Base-by-base conservation (phyloP, 2,113 vertebrate genomes). In the Oriolus oriolus region DNA sequence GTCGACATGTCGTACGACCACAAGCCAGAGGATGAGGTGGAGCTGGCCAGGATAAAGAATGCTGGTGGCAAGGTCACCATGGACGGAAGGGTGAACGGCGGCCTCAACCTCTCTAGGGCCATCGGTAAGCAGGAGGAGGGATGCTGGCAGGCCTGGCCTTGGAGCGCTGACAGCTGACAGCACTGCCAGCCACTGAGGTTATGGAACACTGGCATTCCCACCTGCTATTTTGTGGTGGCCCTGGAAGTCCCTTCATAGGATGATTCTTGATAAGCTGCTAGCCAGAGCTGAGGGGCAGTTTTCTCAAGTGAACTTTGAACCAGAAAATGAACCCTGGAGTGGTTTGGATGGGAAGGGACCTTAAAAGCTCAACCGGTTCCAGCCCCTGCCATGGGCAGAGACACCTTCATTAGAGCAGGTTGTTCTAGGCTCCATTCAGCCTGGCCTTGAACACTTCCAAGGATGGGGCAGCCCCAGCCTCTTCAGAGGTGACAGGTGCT, bases 1-100 rank as follows among this genome's bases (percentile, higher is more conserved):
- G 98, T 99, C 0, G 99, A 99, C 94, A 99, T 99, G 99, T 99
- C 99, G 0, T 99, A 99, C 4, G 99, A 99, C 96, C 99, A 99
- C 97, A 99, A 99, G 91, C 99, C 99, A 0, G 99, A 99, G 95
- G 99, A 99, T 6, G 99, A 99, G 96, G 93, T 99, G 96, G 99
- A 99, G 94, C 97, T 99, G 80, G 98, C 99, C 84, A 98, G 99
- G 75, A 99, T 99, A 96, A 99, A 99, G 97, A 99, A 99, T 0
- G 99, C 99, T 13, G 99, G 99, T 1, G 99, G 99, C 79, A 99
- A 99, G 87, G 99, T 99, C 60, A 99, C 99, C 90, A 99, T 99
- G 99, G 99, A 99, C 2, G 99, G 99, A 16, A 98, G 99, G 41
- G 99, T 99, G 90, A 99, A 99, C 0, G 99, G 99, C 0, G 99